Evolutionary conservation across 2,888 invertebrate genomes (phyloP).

Genomic region (Calameuta filiformis): DNA sequence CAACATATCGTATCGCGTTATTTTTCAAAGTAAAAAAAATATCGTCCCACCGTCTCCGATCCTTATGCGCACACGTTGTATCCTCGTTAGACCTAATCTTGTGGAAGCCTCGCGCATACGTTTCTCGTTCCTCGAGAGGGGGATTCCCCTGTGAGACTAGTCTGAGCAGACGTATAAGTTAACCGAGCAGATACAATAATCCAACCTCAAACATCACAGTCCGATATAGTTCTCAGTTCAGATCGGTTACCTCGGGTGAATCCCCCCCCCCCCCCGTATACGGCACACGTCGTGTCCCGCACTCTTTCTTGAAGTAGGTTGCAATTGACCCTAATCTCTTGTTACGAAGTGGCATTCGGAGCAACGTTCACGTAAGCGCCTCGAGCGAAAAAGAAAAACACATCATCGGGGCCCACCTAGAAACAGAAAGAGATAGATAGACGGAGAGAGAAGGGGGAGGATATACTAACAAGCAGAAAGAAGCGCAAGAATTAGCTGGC

Average conservation of each 20-base stretch:
- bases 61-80: background rate
- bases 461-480: background rate
- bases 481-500: background rate
- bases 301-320: background rate
- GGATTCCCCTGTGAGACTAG: background rate
- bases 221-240: background rate
- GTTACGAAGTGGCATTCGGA: conserved; percentile 1
- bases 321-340: conserved; percentile 4
- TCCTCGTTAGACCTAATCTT: background rate
- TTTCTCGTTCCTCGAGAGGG: background rate
- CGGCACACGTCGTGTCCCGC: background rate
- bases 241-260: background rate
- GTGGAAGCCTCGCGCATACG: background rate
- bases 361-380: background rate
- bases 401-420: background rate
- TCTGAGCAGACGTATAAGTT: background rate
- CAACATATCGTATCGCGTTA: background rate
- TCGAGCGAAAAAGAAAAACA: conserved; percentile 7
- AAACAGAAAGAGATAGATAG: background rate
- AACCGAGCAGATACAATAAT: background rate
- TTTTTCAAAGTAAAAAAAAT: background rate
- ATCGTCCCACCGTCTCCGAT: background rate
- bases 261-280: background rate
- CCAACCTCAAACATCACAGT: background rate
- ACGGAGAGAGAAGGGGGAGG: background rate